phyloP scores from a whole-genome alignment of 1,140 invertebrate species.

The Leptopilina boulardi region DNA sequence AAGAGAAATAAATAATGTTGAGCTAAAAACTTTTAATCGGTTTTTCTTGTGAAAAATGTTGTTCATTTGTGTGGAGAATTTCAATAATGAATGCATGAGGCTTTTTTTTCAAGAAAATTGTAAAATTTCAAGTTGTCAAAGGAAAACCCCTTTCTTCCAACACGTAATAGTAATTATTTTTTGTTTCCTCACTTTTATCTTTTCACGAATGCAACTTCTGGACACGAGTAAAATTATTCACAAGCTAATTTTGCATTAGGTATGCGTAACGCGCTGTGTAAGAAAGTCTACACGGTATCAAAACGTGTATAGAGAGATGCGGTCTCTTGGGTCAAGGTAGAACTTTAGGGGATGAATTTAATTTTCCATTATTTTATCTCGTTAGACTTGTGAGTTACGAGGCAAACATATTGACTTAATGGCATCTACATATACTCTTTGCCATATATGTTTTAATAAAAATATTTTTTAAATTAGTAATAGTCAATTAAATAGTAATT shows the following conservation, averaged over 20 bases:
- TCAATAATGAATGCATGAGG: too few relatives aligned
- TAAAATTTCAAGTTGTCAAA: too few relatives aligned
- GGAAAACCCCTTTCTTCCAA: too few relatives aligned
- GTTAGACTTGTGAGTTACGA: background rate
- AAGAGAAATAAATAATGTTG: background rate
- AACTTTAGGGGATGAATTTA: conserved; percentile 14
- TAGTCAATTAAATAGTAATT: too few relatives aligned
- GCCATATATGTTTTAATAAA: too few relatives aligned
- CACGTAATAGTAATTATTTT: conserved; percentile 34
- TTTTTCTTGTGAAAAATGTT: background rate
- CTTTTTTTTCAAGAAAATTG: too few relatives aligned
- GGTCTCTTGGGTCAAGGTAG: conserved; percentile 31
- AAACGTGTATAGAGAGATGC: conserved; percentile 33
- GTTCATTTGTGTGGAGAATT: background rate
- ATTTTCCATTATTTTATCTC: conserved; percentile 24
- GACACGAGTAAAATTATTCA: conserved; percentile 59
- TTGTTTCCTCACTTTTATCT: conserved; percentile 39
- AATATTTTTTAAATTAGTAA: too few relatives aligned
- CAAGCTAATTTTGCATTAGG: conserved; percentile 66
- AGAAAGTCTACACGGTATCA: conserved; percentile 43
- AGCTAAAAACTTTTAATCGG: background rate
- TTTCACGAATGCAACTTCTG: conserved; percentile 14
- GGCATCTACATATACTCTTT: background rate
- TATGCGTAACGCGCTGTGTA: conserved; percentile 58
- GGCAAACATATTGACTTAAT: conserved; percentile 17